Conservation (phyloP, 2,888 invertebrate genomes). For the Andrena bucephala region DNA sequence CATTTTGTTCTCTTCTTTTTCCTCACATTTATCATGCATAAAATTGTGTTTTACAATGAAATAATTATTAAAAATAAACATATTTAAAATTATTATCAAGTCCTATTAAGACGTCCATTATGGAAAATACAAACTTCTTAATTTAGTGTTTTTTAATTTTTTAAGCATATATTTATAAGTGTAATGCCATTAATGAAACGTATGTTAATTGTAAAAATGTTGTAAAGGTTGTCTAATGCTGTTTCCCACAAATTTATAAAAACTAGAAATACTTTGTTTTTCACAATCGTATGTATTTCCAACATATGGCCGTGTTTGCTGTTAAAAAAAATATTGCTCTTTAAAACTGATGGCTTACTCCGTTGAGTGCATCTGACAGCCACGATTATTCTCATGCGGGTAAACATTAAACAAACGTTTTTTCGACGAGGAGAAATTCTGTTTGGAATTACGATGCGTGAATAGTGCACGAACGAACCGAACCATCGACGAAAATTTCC, state of each 20-base stretch:
- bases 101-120: no score
- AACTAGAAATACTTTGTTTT: background rate
- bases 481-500: slow-evolving; percentile 13
- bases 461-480: slow-evolving; percentile 30
- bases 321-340: slow-evolving; percentile 25
- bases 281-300: background rate
- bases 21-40: background rate
- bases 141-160: no score
- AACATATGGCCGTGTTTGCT: background rate
- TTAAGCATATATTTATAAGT: no score
- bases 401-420: slow-evolving; percentile 30
- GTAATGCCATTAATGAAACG: no score
- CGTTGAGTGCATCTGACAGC: slow-evolving; percentile 33
- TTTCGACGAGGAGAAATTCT: slow-evolving; percentile 29
- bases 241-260: background rate
- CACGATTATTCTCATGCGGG: slow-evolving; percentile 31
- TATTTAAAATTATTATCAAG: background rate
- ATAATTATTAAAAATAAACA: background rate
- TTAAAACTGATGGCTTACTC: slow-evolving; percentile 18
- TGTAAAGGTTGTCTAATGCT: no score
- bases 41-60: background rate
- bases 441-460: slow-evolving; percentile 35
- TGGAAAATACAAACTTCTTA: no score
- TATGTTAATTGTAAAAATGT: no score
- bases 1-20: slow-evolving; percentile 21